Conservation (phyloP, 2,113 vertebrate genomes). For the Vicugna pacos region DNA sequence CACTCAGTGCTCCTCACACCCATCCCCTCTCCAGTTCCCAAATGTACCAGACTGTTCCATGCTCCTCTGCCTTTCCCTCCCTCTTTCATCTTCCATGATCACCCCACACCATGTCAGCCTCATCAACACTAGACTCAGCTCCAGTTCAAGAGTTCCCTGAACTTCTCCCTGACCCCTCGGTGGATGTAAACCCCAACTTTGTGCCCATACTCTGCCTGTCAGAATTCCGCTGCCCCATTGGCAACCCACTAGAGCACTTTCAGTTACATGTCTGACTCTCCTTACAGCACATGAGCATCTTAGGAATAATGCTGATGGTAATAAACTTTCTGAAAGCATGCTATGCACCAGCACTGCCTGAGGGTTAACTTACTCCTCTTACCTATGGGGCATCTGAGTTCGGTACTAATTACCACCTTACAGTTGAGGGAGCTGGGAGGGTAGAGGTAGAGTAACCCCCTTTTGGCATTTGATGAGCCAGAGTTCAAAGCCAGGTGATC, state of each 20-base stretch:
- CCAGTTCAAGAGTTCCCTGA: neutral
- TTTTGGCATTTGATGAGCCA: neutral
- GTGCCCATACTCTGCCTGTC: neutral
- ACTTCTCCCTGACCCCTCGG: neutral
- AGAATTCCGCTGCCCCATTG: neutral
- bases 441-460: neutral
- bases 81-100: neutral
- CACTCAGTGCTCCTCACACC: neutral
- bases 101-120: neutral
- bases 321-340: neutral
- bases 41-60: neutral
- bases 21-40: neutral
- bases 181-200: no score
- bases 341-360: neutral
- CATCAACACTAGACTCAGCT: neutral
- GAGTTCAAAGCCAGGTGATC: neutral
- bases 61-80: neutral
- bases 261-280: neutral
- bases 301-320: no score
- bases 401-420: no score
- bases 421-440: neutral
- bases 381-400: neutral
- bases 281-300: neutral
- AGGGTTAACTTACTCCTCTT: neutral
- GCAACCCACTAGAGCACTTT: neutral